Evolutionary conservation across 2,888 invertebrate genomes (phyloP).

Genomic region (Cantharis rustica): DNA sequence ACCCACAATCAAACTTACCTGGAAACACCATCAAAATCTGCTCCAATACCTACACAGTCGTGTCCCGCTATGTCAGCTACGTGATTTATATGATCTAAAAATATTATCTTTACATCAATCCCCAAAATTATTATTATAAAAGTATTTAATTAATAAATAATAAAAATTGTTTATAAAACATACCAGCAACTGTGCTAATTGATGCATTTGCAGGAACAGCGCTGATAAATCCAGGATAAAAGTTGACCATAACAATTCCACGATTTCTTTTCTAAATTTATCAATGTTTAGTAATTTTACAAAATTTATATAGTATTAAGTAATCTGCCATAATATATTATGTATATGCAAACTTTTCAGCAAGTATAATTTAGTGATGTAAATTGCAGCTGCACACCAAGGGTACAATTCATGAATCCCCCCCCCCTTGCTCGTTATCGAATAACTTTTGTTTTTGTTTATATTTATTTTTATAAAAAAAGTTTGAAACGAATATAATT

Average conservation of each 20-base stretch:
- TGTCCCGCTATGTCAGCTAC: slow-evolving; percentile 57
- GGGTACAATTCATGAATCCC: too few relatives aligned
- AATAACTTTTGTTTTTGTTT: too few relatives aligned
- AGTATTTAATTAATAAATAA: neutral
- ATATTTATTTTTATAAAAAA: too few relatives aligned
- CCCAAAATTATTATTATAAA: too few relatives aligned
- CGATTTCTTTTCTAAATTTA: slow-evolving; percentile 65
- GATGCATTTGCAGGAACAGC: slow-evolving; percentile 53
- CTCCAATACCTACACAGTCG: slow-evolving; percentile 60
- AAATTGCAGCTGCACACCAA: too few relatives aligned
- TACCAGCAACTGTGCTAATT: slow-evolving; percentile 71
- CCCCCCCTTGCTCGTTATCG: too few relatives aligned
- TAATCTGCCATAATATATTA: too few relatives aligned
- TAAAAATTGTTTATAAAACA: slow-evolving; percentile 36
- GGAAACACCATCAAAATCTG: slow-evolving; percentile 49
- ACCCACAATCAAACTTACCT: neutral
- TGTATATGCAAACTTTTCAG: too few relatives aligned
- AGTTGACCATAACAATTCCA: slow-evolving; percentile 78
- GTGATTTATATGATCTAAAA: slow-evolving; percentile 47
- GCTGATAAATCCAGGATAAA: slow-evolving; percentile 68
- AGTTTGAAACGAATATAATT: too few relatives aligned
- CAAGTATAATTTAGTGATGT: too few relatives aligned
- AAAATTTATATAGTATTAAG: neutral
- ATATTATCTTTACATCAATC: neutral
- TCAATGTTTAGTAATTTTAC: neutral